Percentiles rank a stretch among this genome's conserved stretches.
Conservation (phyloP, 2,113 vertebrate genomes). For the Menidia beryllina region DNA sequence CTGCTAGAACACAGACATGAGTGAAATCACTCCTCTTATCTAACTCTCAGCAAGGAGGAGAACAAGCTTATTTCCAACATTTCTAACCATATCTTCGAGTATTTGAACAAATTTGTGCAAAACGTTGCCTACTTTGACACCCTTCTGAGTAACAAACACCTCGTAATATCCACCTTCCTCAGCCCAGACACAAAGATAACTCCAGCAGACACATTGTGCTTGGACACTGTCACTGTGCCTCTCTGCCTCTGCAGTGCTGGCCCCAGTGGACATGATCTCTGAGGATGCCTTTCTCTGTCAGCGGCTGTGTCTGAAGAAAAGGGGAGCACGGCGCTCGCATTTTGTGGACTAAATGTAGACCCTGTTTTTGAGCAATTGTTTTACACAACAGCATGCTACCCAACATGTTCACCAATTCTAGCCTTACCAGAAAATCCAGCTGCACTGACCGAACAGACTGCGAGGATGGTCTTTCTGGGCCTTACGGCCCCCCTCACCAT, state of each 20-base stretch:
- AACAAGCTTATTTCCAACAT: conserved; percentile 1
- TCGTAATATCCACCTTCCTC: conserved; percentile 35
- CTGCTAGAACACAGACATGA: not conserved
- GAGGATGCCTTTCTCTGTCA: conserved; percentile 70
- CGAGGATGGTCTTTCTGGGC: conserved; percentile 70
- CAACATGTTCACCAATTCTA: conserved; percentile 17
- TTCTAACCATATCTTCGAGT: not conserved
- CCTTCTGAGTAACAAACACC: conserved; percentile 47
- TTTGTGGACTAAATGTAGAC: not conserved
- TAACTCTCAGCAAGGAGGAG: not conserved
- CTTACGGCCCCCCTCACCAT: conserved; percentile 77
- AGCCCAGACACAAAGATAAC: conserved; percentile 61
- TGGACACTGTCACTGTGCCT: conserved; percentile 69
- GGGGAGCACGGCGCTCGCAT: not conserved
- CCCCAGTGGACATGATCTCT: conserved; percentile 73
- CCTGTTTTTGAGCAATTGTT: conserved; percentile 2
- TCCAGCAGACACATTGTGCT: conserved; percentile 62
- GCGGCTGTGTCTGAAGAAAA: conserved; percentile 53
- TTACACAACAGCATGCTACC: conserved; percentile 5
- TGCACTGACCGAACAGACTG: conserved; percentile 57
- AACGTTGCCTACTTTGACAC: conserved; percentile 16
- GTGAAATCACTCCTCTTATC: not conserved
- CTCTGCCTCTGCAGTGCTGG: conserved; percentile 64
- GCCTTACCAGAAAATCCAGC: conserved; percentile 56
- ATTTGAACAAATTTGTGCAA: conserved; percentile 15